Percentiles rank a stretch among this genome's conserved stretches.
phyloP scores from a whole-genome alignment of 2,797 vertebrate species.

The Okamejei kenojei region DNA sequence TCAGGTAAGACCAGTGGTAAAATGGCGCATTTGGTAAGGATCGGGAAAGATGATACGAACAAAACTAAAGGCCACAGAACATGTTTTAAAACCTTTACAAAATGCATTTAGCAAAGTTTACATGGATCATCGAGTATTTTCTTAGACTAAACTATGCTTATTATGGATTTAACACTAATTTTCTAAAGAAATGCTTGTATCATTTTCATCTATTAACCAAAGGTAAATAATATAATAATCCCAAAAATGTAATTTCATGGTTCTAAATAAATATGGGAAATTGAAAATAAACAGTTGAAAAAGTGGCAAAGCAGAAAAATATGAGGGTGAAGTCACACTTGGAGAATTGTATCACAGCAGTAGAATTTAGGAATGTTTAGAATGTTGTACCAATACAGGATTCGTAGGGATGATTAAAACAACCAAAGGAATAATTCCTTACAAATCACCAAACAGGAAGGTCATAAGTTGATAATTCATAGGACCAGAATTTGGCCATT shows the following conservation, averaged over 20 bases:
- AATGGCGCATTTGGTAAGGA: background rate
- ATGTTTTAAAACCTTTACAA: no score
- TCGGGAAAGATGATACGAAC: background rate
- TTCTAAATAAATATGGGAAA: background rate
- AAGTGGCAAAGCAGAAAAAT: background rate
- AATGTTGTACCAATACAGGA: background rate
- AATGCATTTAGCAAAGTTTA: background rate
- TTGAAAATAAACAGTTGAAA: background rate
- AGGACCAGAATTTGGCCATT: no score
- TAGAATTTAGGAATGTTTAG: background rate
- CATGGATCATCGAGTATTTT: no score
- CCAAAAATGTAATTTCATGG: background rate
- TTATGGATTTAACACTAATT: background rate
- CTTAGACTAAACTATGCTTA: background rate
- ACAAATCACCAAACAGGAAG: background rate
- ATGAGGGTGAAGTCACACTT: background rate
- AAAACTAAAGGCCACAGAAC: background rate
- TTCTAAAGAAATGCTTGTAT: background rate
- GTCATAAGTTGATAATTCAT: no score
- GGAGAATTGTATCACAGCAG: background rate
- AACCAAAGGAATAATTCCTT: background rate
- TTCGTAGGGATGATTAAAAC: background rate
- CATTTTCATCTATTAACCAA: background rate
- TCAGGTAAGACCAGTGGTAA: slow-evolving; percentile 65
- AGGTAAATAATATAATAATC: background rate